Evolutionary conservation across 2,113 vertebrate genomes (phyloP), one percentile per base, ranked within the genome.

Genomic region (Tachysurus vachellii): DNA sequence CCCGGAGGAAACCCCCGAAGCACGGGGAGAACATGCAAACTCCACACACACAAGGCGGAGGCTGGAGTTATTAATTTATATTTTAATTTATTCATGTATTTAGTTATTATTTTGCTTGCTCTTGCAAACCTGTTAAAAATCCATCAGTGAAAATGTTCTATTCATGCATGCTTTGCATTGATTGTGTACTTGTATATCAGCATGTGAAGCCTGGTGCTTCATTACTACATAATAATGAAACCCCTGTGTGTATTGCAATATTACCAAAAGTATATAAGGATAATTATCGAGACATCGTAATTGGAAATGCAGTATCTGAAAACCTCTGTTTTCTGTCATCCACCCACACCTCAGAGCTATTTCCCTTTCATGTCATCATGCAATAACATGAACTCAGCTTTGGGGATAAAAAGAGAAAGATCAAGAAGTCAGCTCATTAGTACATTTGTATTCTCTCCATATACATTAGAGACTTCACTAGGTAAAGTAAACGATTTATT

Each of bases 211-310:
- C 44, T 76, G 23, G 44, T 53, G 1, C 0, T n/a, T 76, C 47
- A 31, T 68, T 62, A 47, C 44, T 62, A 17, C 16, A 54, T 80
- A 54, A 57, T 54, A 88, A 28, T 42, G 47, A 79, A 19, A 14
- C 31, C 57, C 66, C n/a, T 79, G 42, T 16, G 31, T 50, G 47
- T 50, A 50, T 50, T 50, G 47, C 47, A 17, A 19, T 80, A 82
- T 44, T 83, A 73, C 71, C 71, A 62, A 86, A 61, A 26, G 62
- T 50, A 17, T 84, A 28, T 19, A 44, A 36, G 50, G 85, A 66
- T 86, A 73, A 90, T 92, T 90, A 91, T 88, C 88, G 56, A 86
- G 91, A 91, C 87, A 70, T n/a, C 47, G 14, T 81, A 68, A 53
- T 54, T 47, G 64, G 59, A 68, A 70, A 66, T 80, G 85, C 66